These are phyloP conservation scores for Tanypteryx hageni DNA, from an alignment of 2,888 invertebrate genomes.

Conservation along the genomic window DNA sequence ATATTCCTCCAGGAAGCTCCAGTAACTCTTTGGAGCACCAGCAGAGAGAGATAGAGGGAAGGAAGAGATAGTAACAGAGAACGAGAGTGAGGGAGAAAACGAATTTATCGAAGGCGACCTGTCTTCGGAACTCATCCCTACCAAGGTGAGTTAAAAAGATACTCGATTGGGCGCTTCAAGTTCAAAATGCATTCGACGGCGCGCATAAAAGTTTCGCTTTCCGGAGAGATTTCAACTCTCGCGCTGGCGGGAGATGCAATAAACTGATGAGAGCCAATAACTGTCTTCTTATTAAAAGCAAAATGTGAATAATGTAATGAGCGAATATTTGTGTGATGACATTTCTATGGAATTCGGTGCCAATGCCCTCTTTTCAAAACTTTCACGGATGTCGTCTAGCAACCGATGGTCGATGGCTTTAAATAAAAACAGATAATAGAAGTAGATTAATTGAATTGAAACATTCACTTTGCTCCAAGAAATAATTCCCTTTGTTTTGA, in stretches of 20 bases:
- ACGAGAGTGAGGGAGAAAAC: neutral
- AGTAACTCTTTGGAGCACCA: neutral
- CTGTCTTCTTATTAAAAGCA: neutral
- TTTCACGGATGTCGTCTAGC: neutral
- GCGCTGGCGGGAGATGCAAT: neutral
- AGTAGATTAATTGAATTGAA: too few species aligned
- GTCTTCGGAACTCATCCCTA: conserved; percentile 13
- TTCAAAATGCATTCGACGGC: too few species aligned
- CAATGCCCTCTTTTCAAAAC: neutral
- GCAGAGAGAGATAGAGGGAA: neutral
- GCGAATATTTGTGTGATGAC: neutral
- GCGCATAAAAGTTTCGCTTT: too few species aligned
- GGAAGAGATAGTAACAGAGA: neutral
- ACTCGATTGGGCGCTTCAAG: neutral
- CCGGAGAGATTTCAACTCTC: neutral
- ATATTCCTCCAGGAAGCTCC: neutral
- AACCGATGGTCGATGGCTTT: neutral
- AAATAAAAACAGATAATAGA: neutral
- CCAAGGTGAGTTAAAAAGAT: neutral
- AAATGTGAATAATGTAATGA: neutral
- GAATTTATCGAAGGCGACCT: neutral
- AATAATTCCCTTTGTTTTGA: too few species aligned
- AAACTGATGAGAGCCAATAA: neutral
- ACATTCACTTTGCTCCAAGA: too few species aligned
- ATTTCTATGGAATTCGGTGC: neutral